Evolutionary conservation across 2,113 vertebrate genomes (phyloP), one percentile per base, ranked within the genome.

Genomic region (Cariama cristata): DNA sequence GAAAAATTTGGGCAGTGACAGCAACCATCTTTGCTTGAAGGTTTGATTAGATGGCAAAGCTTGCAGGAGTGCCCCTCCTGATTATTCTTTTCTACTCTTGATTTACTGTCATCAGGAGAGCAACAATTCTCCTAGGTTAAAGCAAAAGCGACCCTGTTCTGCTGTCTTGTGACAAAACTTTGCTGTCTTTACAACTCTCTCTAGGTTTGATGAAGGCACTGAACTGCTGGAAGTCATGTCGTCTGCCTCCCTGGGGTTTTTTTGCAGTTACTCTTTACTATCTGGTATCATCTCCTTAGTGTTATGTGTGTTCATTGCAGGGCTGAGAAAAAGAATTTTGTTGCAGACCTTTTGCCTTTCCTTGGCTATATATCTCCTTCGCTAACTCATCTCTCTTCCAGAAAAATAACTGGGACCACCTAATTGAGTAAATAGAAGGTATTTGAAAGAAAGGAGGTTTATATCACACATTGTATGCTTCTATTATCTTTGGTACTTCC

Each of bases 281-380:
- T 45, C 38, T 75, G 38, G 10, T 80, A 15, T 77, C 16, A 40
- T 52, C 62, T 79, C 21, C 44, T 91, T 68, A 40, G 10, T 52
- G n/a, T 56, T 45, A 35, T 0, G 0, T 26, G 4, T 42, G 32
- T 20, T 93, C 9, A n/a, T 23, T 93, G 33, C 17, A 82, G 22
- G 6, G 8, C 52, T n/a, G 7, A 79, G 60, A 72, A 71, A 58
- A 87, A 75, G 0, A 64, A 12, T 19, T 40, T 55, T 87, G 32
- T 44, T 38, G 11, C 30, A 79, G 27, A 64, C 7, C 4, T 53
- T 27, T 47, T 60, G 8, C 9, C 19, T 92, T 69, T 91, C 32
- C 59, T 73, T 26, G 14, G 8, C 55, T 58, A 21, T 53, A 16
- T 5, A 32, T 42, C 15, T 50, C 55, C 50, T 77, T 74, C n/a